phyloP scores from a whole-genome alignment of 2,888 invertebrate genomes.

The Cantharis lateralis region DNA sequence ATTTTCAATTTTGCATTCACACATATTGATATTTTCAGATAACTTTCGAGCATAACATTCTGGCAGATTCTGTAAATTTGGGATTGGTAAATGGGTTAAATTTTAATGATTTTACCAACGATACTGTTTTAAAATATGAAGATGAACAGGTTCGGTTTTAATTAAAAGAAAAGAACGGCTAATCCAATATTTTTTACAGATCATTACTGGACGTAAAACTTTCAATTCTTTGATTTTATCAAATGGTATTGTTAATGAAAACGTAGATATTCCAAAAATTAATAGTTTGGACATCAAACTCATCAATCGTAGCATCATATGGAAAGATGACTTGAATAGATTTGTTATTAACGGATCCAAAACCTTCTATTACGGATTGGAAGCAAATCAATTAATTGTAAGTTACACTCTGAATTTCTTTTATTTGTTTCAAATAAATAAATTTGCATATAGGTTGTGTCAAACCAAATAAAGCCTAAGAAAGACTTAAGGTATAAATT shows the following conservation, averaged over 20 bases:
- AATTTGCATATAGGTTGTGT: too few species aligned
- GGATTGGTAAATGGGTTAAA: conserved; percentile 45
- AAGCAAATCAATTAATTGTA: conserved; percentile 43
- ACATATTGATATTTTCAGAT: conserved; percentile 39
- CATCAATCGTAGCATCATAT: conserved; percentile 41
- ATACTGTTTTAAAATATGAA: conserved; percentile 44
- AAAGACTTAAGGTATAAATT: too few species aligned
- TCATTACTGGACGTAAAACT: conserved; percentile 44
- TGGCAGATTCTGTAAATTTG: conserved; percentile 38
- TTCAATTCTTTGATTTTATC: conserved; percentile 37
- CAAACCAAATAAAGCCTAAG: too few species aligned
- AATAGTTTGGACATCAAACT: conserved; percentile 41
- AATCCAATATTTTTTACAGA: conserved; percentile 30
- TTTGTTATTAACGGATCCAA: conserved; percentile 44
- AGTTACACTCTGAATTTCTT: background rate
- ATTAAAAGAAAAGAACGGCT: background rate
- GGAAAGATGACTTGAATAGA: conserved; percentile 35
- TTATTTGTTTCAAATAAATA: too few species aligned
- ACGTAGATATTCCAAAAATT: conserved; percentile 35
- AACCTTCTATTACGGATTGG: conserved; percentile 46
- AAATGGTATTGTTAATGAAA: conserved; percentile 26
- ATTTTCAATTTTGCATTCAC: background rate
- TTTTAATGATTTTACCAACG: conserved; percentile 44
- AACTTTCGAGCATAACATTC: conserved; percentile 39
- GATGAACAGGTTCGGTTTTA: conserved; percentile 42